These are phyloP conservation scores for Zeus faber DNA, from an alignment of 2,113 vertebrate species.

Conservation along the genomic window DNA sequence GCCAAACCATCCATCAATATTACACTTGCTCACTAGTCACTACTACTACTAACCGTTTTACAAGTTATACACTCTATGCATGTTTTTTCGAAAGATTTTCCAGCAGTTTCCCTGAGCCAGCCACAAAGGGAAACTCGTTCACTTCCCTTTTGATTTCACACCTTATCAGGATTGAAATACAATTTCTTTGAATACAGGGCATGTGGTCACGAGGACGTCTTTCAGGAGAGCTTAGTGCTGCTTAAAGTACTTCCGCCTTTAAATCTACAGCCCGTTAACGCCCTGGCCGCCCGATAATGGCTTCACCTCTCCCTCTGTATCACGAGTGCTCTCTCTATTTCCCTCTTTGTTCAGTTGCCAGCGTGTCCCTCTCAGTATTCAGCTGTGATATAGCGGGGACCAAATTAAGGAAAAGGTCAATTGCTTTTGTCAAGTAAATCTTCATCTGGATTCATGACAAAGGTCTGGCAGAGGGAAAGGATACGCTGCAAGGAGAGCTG, in stretches of 20 bases:
- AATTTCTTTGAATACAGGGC: too few species aligned
- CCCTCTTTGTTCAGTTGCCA: neutral
- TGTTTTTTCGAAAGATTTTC: too few species aligned
- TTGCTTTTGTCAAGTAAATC: slow-evolving; percentile 55
- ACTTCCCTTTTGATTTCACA: too few species aligned
- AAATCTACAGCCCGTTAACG: neutral
- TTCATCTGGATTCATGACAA: slow-evolving; percentile 57
- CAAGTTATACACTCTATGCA: too few species aligned
- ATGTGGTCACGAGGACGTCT: neutral
- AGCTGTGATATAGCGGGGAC: slow-evolving; percentile 24
- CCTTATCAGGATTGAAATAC: too few species aligned
- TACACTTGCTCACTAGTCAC: too few species aligned
- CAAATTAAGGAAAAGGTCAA: slow-evolving; percentile 59
- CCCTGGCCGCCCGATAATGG: too few species aligned
- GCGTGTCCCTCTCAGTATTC: slow-evolving; percentile 32
- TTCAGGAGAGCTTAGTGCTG: neutral
- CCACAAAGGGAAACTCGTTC: too few species aligned
- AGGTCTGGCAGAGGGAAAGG: slow-evolving; percentile 16
- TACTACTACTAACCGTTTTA: too few species aligned
- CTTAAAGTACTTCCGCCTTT: neutral
- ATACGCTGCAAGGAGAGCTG: slow-evolving; percentile 11
- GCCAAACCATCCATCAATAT: too few species aligned
- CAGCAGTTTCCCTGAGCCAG: too few species aligned
- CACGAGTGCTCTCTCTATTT: neutral
- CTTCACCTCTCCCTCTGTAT: neutral